Evolutionary conservation across 2,797 vertebrate species (phyloP).

Genomic region (Myotis vivesi): DNA sequence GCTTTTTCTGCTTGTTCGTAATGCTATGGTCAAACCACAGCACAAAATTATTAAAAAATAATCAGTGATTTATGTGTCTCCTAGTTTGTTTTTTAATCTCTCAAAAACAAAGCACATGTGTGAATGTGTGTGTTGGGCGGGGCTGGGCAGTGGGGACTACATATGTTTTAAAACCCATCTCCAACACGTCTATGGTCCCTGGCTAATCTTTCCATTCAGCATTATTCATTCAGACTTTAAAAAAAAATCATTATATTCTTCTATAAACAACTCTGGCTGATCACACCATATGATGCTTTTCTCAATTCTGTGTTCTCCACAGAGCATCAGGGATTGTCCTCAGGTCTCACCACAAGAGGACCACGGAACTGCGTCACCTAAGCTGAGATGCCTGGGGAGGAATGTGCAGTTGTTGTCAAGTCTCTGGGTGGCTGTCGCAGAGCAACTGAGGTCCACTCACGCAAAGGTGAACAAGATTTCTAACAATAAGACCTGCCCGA

Average conservation of each 20-base stretch:
- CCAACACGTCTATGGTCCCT: not conserved
- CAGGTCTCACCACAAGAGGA: too few species aligned
- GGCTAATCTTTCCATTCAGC: not conserved
- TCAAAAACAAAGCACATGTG: not conserved
- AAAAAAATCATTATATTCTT: not conserved
- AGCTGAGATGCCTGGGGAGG: not conserved
- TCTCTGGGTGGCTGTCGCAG: not conserved
- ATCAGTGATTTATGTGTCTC: slow-evolving; percentile 86
- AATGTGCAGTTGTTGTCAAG: not conserved
- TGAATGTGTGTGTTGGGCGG: not conserved
- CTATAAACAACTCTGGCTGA: not conserved
- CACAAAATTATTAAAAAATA: slow-evolving; percentile 93
- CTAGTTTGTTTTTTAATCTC: slow-evolving; percentile 33
- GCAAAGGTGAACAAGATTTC: not conserved
- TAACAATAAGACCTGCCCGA: not conserved
- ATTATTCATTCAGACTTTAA: not conserved
- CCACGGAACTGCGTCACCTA: not conserved
- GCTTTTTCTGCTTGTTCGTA: slow-evolving; percentile 96
- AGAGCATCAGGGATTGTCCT: too few species aligned
- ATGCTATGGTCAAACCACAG: slow-evolving; percentile 94
- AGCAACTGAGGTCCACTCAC: not conserved
- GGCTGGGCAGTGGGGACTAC: fast-evolving
- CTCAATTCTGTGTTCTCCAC: not conserved
- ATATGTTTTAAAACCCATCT: not conserved
- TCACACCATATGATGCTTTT: not conserved